Conservation (phyloP, 2,888 invertebrate species). For the Ennomos fuscantarius region DNA sequence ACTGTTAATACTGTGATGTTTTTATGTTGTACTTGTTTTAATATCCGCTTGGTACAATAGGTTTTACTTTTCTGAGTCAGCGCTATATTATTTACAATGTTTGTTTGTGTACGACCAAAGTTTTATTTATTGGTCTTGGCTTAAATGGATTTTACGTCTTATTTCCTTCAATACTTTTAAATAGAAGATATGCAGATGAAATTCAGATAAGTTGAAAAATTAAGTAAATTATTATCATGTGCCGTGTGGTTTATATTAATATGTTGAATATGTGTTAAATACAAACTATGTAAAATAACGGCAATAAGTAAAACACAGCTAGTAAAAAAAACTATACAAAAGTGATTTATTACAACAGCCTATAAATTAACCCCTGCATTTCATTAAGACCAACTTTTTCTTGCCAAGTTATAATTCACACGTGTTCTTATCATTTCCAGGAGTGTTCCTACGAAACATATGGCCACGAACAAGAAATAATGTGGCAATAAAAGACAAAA, state of each 20-base stretch:
- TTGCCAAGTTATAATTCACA: neutral
- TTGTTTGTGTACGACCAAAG: neutral
- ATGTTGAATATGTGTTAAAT: no score
- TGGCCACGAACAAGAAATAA: constrained; percentile 2
- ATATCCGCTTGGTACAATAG: constrained; percentile 11
- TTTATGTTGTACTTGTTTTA: constrained; percentile 5
- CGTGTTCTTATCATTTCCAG: neutral
- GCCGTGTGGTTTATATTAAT: no score
- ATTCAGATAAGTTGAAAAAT: no score
- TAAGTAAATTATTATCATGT: no score
- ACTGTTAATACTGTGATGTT: neutral
- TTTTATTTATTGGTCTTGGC: neutral
- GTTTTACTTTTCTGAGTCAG: neutral
- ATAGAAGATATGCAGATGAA: no score
- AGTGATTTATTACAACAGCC: no score
- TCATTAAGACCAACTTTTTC: no score
- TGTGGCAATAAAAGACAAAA: neutral
- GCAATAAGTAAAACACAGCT: no score
- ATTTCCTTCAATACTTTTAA: neutral
- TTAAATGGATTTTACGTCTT: neutral
- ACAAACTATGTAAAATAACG: no score
- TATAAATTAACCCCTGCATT: no score
- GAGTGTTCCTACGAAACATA: neutral
- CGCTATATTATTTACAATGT: neutral
- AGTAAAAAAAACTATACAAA: no score